Evolutionary conservation across 2,797 vertebrate species (phyloP).

Genomic region (Bryconaethiops microstoma): DNA sequence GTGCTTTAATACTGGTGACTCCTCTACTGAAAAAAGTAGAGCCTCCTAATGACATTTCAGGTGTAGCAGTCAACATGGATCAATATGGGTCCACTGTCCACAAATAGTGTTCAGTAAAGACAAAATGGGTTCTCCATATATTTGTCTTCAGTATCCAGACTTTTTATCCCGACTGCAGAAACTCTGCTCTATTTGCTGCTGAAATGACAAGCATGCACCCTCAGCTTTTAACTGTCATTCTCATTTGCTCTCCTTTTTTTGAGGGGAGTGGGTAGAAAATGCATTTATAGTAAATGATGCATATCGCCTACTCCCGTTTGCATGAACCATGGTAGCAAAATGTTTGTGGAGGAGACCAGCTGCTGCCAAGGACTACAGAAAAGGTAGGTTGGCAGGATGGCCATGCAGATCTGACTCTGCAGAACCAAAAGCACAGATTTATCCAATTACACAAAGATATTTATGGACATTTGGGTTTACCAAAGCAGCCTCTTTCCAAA

Average conservation of each 20-base stretch:
- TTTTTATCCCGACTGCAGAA: constrained; percentile 68
- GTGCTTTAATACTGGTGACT: too few relatives aligned
- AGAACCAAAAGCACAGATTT: neutral
- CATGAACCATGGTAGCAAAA: constrained; percentile 66
- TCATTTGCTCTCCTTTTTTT: constrained; percentile 63
- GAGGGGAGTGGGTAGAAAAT: constrained; percentile 63
- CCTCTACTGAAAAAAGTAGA: too few relatives aligned
- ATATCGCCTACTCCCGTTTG: constrained; percentile 77
- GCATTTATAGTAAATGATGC: constrained; percentile 78
- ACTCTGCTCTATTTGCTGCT: constrained; percentile 63
- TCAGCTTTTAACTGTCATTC: constrained; percentile 67
- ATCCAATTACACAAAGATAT: neutral
- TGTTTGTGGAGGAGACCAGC: constrained; percentile 48
- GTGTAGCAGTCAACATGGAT: too few relatives aligned
- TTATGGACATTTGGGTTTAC: neutral
- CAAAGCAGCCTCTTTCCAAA: too few relatives aligned
- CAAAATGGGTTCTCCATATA: constrained; percentile 39
- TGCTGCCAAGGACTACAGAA: constrained; percentile 74
- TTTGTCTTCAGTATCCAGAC: constrained; percentile 58
- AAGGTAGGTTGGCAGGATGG: constrained; percentile 71
- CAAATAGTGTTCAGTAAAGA: constrained; percentile 24
- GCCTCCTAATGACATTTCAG: too few relatives aligned
- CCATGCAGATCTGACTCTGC: constrained; percentile 55
- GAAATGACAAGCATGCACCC: constrained; percentile 72
- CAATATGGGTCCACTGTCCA: too few relatives aligned